Evolutionary conservation across 1,140 invertebrate species (phyloP).

Genomic region (Drosophila kanapiae): DNA sequence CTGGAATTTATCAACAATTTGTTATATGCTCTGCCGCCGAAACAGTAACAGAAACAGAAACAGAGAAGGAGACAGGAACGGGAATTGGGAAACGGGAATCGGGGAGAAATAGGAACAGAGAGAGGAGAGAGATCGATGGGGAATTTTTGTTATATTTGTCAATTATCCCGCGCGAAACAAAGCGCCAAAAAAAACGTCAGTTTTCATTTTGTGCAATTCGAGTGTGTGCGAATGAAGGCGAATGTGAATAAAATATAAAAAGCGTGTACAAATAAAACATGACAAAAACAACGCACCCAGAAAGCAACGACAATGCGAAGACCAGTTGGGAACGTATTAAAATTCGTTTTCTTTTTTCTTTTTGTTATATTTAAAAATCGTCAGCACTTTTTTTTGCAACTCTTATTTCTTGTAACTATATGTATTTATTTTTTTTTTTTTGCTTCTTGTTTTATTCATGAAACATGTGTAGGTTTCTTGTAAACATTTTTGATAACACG

Average conservation of each 20-base stretch:
- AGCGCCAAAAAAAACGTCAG: conserved; percentile 74
- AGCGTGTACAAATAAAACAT: conserved; percentile 51
- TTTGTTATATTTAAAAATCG: conserved; percentile 45
- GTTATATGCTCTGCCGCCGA: conserved; percentile 25
- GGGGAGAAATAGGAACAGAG: conserved; percentile 18
- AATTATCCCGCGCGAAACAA: conserved; percentile 80
- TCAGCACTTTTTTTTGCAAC: conserved; percentile 46
- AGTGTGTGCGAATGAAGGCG: conserved; percentile 16
- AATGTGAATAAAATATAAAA: conserved; percentile 37
- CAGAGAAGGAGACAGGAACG: conserved; percentile 4
- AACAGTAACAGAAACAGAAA: conserved; percentile 30
- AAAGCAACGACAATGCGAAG: conserved; percentile 36
- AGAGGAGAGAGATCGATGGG: conserved; percentile 9
- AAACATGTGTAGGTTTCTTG: conserved; percentile 45
- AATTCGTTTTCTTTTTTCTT: conserved; percentile 31
- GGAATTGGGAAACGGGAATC: background rate
- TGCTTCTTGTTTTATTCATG: conserved; percentile 25
- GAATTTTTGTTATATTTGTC: conserved; percentile 59
- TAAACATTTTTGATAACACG: conserved; percentile 52
- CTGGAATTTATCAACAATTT: conserved; percentile 33
- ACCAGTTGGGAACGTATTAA: conserved; percentile 45
- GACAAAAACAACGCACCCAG: conserved; percentile 59
- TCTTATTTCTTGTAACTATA: conserved; percentile 6
- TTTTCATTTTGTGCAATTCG: conserved; percentile 52
- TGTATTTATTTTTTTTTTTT: conserved; percentile 3